These are phyloP conservation scores for Drosophila serrata DNA, from an alignment of 1,140 invertebrate species.

Conservation along the genomic window DNA sequence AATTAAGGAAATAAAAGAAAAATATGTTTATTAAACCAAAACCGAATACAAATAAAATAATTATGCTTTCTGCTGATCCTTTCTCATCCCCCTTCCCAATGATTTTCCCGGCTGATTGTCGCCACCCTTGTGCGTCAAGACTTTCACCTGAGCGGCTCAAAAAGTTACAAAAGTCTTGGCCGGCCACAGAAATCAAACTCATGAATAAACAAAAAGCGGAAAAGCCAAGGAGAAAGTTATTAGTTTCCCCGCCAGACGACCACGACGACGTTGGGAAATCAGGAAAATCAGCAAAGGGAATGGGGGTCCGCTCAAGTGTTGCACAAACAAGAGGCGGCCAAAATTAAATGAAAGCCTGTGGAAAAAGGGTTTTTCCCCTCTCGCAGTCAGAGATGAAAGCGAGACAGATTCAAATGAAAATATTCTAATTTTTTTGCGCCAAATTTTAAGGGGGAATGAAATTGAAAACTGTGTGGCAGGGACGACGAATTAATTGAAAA, in stretches of 20 bases:
- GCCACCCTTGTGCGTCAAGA: background rate
- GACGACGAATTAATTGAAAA: constrained; percentile 77
- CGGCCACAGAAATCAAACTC: constrained; percentile 67
- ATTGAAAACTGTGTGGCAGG: constrained; percentile 64
- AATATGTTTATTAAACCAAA: constrained; percentile 33
- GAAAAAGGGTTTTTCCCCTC: constrained; percentile 56
- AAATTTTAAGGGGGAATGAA: constrained; percentile 53
- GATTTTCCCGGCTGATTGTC: constrained; percentile 16
- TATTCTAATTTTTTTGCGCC: constrained; percentile 58
- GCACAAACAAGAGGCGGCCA: constrained; percentile 72
- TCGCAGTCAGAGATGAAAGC: constrained; percentile 47
- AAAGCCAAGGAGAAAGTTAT: constrained; percentile 70
- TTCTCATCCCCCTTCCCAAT: background rate
- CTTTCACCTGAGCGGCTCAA: constrained; percentile 65
- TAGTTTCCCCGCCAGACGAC: constrained; percentile 53
- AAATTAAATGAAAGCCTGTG: constrained; percentile 72
- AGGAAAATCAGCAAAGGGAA: background rate
- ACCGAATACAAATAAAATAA: constrained; percentile 54
- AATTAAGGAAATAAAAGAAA: too few species aligned
- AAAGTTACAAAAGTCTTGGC: constrained; percentile 68
- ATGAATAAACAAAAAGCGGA: constrained; percentile 74
- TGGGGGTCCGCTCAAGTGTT: constrained; percentile 60
- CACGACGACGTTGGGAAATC: background rate
- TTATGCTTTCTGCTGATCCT: constrained; percentile 46
- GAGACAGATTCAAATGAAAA: constrained; percentile 58